These are phyloP conservation scores for Mya arenaria DNA, from an alignment of 1,140 invertebrate genomes.

Conservation along the genomic window DNA sequence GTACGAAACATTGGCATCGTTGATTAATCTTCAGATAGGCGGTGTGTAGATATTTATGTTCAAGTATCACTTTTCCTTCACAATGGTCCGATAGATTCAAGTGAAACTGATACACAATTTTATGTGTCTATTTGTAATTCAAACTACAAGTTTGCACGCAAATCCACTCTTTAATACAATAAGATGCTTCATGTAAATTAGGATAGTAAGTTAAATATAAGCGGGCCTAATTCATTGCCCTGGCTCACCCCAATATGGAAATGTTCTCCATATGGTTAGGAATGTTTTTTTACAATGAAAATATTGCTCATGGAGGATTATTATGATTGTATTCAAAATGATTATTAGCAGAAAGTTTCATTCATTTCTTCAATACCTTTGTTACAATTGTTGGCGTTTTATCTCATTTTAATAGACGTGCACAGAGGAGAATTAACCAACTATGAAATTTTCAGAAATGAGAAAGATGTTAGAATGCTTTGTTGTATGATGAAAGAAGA, in stretches of 20 bases:
- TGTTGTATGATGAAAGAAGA: conserved; percentile 2
- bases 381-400: no score
- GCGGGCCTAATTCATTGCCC: conserved; percentile 7
- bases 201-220: conserved; percentile 33
- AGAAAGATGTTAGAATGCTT: not conserved
- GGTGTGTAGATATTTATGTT: conserved; percentile 22
- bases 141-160: conserved; percentile 48
- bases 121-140: conserved; percentile 37
- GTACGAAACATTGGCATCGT: no score
- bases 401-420: no score
- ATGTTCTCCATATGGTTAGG: no score
- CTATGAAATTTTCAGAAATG: no score
- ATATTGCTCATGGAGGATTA: no score
- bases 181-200: conserved; percentile 24
- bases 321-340: no score
- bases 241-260: conserved; percentile 26
- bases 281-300: no score
- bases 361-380: no score
- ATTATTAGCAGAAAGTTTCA: no score
- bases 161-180: conserved; percentile 8
- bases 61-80: conserved; percentile 22
- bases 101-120: conserved; percentile 42
- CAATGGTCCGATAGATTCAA: conserved; percentile 43
- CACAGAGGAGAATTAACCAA: no score
- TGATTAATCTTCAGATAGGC: conserved; percentile 55